Evolutionary conservation across 1,140 invertebrate species (phyloP).

Genomic region (Drosophila azteca): DNA sequence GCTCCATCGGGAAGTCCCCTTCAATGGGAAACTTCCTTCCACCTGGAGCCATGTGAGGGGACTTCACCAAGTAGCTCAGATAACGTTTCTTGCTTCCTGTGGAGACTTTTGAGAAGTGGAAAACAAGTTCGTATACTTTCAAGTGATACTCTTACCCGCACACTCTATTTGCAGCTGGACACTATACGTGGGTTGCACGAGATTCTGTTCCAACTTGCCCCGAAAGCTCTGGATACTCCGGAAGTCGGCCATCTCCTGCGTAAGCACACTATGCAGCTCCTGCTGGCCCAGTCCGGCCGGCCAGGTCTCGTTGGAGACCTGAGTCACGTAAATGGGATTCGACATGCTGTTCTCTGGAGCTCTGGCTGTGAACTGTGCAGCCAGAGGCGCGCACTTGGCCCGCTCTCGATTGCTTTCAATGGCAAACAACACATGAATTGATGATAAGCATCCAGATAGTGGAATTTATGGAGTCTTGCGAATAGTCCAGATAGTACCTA

Average conservation of each 20-base stretch:
- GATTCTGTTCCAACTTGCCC: constrained; percentile 33
- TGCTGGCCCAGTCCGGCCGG: constrained; percentile 44
- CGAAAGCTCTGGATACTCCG: constrained; percentile 18
- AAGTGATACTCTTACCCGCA: constrained; percentile 14
- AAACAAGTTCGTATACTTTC: background rate
- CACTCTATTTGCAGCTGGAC: constrained; percentile 37
- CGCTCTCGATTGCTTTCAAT: background rate
- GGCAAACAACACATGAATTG: constrained; percentile 7
- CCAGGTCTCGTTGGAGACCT: constrained; percentile 34
- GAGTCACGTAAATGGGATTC: constrained; percentile 19
- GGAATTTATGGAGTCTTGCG: constrained; percentile 46
- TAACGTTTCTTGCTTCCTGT: constrained; percentile 28
- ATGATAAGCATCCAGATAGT: constrained; percentile 47
- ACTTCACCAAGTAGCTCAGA: constrained; percentile 54
- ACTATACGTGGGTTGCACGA: constrained; percentile 19
- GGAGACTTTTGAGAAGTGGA: background rate
- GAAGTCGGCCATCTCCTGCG: constrained; percentile 28
- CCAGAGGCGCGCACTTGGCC: constrained; percentile 1
- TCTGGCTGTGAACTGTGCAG: constrained; percentile 28
- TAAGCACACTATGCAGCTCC: constrained; percentile 37
- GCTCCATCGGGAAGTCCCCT: constrained; percentile 34
- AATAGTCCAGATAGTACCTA: background rate
- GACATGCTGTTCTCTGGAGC: constrained; percentile 39
- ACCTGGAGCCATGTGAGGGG: background rate
- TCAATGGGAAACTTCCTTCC: constrained; percentile 24